Percentiles rank a stretch among this genome's conserved stretches.
Conservation (phyloP, 1,140 invertebrate species). For the Akabosia matsudoensis region DNA sequence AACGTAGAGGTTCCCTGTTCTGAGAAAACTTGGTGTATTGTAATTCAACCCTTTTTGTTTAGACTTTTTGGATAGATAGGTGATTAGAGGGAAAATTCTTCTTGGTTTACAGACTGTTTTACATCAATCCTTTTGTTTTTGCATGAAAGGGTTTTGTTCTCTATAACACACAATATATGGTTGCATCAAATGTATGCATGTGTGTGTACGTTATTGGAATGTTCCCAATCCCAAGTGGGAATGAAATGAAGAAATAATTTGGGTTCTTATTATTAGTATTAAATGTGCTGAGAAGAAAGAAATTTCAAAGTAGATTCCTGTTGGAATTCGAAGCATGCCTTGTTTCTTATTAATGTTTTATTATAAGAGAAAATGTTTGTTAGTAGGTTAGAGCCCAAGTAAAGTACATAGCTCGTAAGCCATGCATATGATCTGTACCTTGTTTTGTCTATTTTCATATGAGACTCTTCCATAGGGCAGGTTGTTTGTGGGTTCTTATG, state of each 20-base stretch:
- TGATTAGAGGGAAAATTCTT: not conserved
- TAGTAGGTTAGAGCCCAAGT: not conserved
- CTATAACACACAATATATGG: not conserved
- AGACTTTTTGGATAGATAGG: not conserved
- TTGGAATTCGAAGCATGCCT: not conserved
- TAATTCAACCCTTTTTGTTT: too few species aligned
- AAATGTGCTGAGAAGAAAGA: not conserved
- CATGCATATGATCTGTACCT: too few species aligned
- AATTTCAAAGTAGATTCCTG: not conserved
- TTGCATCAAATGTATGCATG: not conserved
- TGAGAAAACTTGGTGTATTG: too few species aligned
- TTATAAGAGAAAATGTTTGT: not conserved
- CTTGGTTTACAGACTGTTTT: not conserved
- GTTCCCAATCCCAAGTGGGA: not conserved
- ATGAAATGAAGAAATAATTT: not conserved
- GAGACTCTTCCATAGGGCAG: not conserved
- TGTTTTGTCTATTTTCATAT: too few species aligned
- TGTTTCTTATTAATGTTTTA: not conserved
- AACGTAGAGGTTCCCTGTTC: too few species aligned
- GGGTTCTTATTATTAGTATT: not conserved
- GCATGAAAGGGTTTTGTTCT: not conserved
- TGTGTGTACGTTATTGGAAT: not conserved
- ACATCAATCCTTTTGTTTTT: not conserved
- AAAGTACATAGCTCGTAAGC: not conserved
- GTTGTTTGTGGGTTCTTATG: not conserved